These are phyloP conservation scores for Eidolon helvum DNA, from an alignment of 2,113 vertebrate species.

Conservation along the genomic window DNA sequence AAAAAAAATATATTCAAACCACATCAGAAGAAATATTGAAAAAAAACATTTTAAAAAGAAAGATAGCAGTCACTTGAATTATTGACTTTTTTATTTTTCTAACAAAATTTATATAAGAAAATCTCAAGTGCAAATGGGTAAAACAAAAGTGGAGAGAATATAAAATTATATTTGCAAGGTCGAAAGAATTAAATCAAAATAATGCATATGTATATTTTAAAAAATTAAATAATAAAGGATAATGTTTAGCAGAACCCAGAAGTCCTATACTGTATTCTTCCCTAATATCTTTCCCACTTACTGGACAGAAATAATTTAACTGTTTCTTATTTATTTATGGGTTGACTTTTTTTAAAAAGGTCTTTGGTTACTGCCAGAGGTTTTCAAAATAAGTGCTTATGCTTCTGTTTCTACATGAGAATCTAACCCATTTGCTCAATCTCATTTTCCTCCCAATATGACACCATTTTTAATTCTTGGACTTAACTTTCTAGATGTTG, in stretches of 20 bases:
- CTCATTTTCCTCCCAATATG: not conserved
- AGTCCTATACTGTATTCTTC: not conserved
- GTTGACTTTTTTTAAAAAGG: not conserved
- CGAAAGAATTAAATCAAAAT: constrained; percentile 1
- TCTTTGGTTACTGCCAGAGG: not conserved
- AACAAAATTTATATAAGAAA: not conserved
- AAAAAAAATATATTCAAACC: not conserved
- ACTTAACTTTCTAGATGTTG: not conserved
- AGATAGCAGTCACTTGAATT: not conserved
- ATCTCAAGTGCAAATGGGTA: not conserved
- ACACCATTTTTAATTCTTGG: not conserved
- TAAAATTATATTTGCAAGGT: not conserved
- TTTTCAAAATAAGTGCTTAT: not conserved
- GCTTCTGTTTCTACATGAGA: not conserved
- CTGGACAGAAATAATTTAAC: not conserved
- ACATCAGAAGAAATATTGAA: constrained; percentile 6
- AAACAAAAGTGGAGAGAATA: not conserved
- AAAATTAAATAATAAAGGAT: constrained; percentile 20
- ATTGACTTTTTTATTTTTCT: not conserved
- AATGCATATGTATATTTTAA: not conserved
- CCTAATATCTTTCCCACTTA: not conserved
- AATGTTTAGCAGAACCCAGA: not conserved
- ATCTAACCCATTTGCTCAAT: not conserved
- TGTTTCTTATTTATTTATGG: not conserved
- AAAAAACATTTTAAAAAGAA: not conserved